Evolutionary conservation across 2,888 invertebrate genomes (phyloP).

Genomic region (Dastarcus helophoroides): DNA sequence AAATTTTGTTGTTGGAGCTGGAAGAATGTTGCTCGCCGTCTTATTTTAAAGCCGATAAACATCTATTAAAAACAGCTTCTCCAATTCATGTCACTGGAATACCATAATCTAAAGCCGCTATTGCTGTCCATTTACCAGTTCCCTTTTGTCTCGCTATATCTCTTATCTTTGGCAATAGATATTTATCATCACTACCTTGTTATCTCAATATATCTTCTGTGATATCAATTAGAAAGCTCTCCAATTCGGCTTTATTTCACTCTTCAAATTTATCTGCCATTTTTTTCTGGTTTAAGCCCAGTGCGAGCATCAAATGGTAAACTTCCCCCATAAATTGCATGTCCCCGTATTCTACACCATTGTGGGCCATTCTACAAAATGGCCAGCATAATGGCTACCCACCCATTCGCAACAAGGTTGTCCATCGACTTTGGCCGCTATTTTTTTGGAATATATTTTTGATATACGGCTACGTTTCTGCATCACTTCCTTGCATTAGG

Average conservation of each 20-base stretch:
- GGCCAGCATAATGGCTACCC: constrained; percentile 93
- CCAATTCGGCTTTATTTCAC: constrained; percentile 93
- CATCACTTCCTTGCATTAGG: constrained; percentile 94
- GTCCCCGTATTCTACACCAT: constrained; percentile 98
- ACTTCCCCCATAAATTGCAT: constrained; percentile 99
- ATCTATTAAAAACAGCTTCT: constrained; percentile 95
- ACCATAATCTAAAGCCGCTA: constrained; percentile 90
- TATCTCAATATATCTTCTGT: constrained; percentile 88
- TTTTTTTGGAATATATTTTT: constrained; percentile 91
- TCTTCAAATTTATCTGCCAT: constrained; percentile 79
- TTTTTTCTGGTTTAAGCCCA: constrained; percentile 63
- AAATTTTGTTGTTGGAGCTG: constrained; percentile 55
- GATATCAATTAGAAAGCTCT: constrained; percentile 96
- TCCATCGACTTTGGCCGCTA: constrained; percentile 77
- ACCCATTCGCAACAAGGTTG: constrained; percentile 99
- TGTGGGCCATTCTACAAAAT: constrained; percentile 99
- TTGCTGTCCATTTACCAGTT: constrained; percentile 99
- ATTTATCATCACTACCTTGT: constrained; percentile 60
- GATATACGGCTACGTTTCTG: constrained; percentile 88
- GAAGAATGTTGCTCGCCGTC: constrained; percentile 64
- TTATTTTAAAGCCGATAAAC: constrained; percentile 82
- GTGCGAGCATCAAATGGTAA: constrained; percentile 76
- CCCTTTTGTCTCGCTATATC: constrained; percentile 98
- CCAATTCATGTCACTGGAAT: constrained; percentile 97
- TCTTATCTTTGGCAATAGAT: constrained; percentile 80